Evolutionary conservation across 2,888 invertebrate species (phyloP), one percentile per base, ranked within the genome.

Genomic region (Ormyrus nitidulus): DNA sequence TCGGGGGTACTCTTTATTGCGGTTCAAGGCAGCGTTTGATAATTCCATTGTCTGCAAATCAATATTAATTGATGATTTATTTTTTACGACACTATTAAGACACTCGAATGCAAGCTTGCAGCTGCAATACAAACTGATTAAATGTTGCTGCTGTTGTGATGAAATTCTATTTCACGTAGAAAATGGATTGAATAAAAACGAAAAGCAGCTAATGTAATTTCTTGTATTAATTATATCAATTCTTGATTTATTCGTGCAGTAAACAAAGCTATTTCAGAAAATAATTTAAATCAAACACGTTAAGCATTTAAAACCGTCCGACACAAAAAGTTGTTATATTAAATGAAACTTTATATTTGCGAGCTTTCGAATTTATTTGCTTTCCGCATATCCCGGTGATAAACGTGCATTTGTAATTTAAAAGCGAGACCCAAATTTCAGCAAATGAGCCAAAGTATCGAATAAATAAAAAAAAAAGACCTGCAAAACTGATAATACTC

Each of bases 21-120:
- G 59, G 49, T 65, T 78, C 65, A 78, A 72, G 72, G 59, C 77
- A 34, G 48, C 62, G 8, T 72, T 78, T 78, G 58, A 54, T 72
- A 72, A 66, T 72, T 69, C 69, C 64, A 64, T 73, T 70, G 64
- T 79, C 9, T 46, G 51, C 19, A 59, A 62, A 70, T 74, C 74
- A 65, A 74, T 70, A 69, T 64, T 74, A 70, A 79, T 73, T 56
- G 79, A 70, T 74, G 79, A 74, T 74, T 79, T 74, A 79, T 79
- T 51, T 56, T 56, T 69, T 51, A 74, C 62, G 74, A 69, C 69
- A 51, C 62, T 73, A 68, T 73, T 54, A 78, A 68, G 48, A 68
- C 54, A 13, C 66, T 19, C 48, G 6, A 13, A 19, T 44, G 13
- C 19, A 48, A 48, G n/a, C 5, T 53, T 56, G 4, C 11, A 46